These are phyloP conservation scores for Charaxes varanes DNA, from an alignment of 1,140 invertebrate species.

Conservation along the genomic window DNA sequence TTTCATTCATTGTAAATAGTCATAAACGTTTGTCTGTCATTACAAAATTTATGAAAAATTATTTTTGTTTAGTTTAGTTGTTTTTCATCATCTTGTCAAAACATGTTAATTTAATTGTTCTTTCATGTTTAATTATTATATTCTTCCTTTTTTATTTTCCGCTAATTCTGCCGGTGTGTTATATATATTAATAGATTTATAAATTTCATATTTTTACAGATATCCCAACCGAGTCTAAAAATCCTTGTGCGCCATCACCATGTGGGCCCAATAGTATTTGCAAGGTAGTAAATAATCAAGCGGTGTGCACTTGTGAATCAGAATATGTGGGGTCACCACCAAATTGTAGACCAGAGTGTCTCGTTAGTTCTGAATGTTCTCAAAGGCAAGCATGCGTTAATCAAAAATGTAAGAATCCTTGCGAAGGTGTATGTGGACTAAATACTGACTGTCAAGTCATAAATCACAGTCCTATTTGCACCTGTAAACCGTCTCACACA, in stretches of 20 bases:
- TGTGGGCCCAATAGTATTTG: conserved; percentile 86
- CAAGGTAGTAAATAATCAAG: conserved; percentile 78
- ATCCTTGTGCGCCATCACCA: conserved; percentile 84
- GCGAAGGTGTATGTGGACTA: conserved; percentile 75
- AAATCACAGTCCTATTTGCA: conserved; percentile 74
- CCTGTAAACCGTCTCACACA: conserved; percentile 70
- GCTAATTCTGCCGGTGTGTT: too few relatives aligned
- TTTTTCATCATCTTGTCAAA: too few relatives aligned
- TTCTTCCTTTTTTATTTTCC: too few relatives aligned
- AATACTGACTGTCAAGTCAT: conserved; percentile 76
- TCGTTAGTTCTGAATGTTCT: conserved; percentile 71
- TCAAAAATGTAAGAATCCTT: conserved; percentile 75
- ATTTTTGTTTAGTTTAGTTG: background rate
- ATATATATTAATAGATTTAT: background rate
- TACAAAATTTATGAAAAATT: background rate
- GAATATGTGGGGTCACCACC: conserved; percentile 70
- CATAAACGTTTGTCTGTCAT: too few relatives aligned
- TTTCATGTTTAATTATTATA: too few relatives aligned
- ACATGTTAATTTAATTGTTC: too few relatives aligned
- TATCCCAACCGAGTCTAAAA: conserved; percentile 36
- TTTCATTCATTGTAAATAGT: too few relatives aligned
- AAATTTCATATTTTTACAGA: conserved; percentile 20
- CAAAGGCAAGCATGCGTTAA: conserved; percentile 65
- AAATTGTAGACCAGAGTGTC: conserved; percentile 74
- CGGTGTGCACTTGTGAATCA: conserved; percentile 79